Conservation (phyloP, 2,797 vertebrate species). For the Acipenser oxyrinchus region DNA sequence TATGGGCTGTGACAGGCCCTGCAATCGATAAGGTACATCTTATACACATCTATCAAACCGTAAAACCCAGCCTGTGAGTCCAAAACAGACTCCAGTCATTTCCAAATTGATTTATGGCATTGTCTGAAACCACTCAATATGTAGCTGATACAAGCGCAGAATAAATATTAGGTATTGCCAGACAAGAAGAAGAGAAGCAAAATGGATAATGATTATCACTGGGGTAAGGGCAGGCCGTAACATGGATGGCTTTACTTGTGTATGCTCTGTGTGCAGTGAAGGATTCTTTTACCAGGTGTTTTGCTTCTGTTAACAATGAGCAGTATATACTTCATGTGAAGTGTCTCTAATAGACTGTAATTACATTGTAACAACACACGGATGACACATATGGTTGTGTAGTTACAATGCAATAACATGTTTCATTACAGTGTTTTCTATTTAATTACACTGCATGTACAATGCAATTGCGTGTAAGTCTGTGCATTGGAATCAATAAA, state of each 20-base stretch:
- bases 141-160: conserved; percentile 24
- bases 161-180: conserved; percentile 19
- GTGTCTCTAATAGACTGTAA: too few relatives aligned
- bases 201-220: conserved; percentile 19
- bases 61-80: conserved; percentile 30
- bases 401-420: too few relatives aligned
- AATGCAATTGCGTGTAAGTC: too few relatives aligned
- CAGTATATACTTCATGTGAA: conserved; percentile 26
- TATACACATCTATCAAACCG: conserved; percentile 32
- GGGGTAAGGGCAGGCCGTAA: neutral
- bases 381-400: too few relatives aligned
- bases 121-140: conserved; percentile 31
- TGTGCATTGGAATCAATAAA: too few relatives aligned
- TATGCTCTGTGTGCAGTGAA: conserved; percentile 29
- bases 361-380: too few relatives aligned
- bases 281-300: conserved; percentile 37
- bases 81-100: conserved; percentile 9
- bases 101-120: conserved; percentile 32
- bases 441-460: too few relatives aligned
- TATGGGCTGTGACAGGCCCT: conserved; percentile 28
- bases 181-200: neutral
- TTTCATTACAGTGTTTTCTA: too few relatives aligned
- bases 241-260: conserved; percentile 25
- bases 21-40: conserved; percentile 33
- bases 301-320: conserved; percentile 32